Base-by-base conservation (phyloP, 1,140 invertebrate species). In the Drosophila quadrilineata region DNA sequence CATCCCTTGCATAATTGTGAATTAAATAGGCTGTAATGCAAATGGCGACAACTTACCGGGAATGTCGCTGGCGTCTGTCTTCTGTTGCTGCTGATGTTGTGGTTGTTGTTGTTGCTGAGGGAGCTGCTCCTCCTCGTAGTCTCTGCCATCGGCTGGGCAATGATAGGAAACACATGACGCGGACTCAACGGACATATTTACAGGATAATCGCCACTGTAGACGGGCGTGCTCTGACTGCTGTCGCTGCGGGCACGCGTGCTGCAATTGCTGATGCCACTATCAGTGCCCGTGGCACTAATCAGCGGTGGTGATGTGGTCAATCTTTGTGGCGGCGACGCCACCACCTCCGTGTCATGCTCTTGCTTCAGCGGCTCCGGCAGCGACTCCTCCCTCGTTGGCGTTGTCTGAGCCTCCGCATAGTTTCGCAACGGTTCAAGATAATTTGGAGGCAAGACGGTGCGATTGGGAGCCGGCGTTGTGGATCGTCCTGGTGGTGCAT, bases 221-320 rank as follows among this genome's bases (percentile, higher is more conserved):
- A 88, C 72, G 8, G 85, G 85, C 6, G 85, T 88, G 41, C 85
- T 87, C 33, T 88, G 85, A 29, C 79, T 88, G 58, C 85, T 87
- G 41, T 87, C 84, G 45, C 84, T 88, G 6, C 85, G 45, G 3
- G 75, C 85, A 0, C 75, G 58, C 0, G 82, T 87, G 63, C 86
- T 88, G 66, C 84, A 84, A 10, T 75, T 84, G 62, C 86, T 88
- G 57, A 88, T 87, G 43, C 86, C 86, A 33, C 86, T 88, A 45
- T 88, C 86, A 4, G 86, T 88, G 26, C 86, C 86, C 2, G 86
- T 88, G 66, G 85, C 85, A 40, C 85, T 88, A 35, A 86, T 88
- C 54, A 88, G 29, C 1, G 85, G 85, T 12, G 85, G 85, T 19
- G 85, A 88, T 3, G 80, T 85, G 29, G 82, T 79, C 10, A 85